A percentile compares a stretch with the other conserved stretches of the same genome.
Evolutionary conservation across 2,113 vertebrate species (phyloP).

Genomic region (Accipiter cooperii): DNA sequence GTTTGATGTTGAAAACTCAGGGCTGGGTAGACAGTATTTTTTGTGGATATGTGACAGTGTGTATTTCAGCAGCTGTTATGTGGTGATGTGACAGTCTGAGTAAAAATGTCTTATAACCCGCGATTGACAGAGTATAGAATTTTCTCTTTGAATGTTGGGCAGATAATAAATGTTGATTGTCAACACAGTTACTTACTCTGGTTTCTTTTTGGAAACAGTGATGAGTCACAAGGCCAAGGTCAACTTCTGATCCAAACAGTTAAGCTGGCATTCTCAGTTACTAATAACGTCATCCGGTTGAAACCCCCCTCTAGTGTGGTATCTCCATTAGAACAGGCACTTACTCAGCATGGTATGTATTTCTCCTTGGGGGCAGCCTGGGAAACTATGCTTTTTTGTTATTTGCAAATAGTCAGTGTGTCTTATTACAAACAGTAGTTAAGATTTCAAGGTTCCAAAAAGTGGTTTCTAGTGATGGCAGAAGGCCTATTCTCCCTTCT

Average conservation of each 20-base stretch:
- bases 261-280: conserved; percentile 93
- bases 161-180: not conserved
- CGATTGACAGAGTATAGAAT: not conserved
- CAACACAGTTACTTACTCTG: not conserved
- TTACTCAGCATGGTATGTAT: conserved; percentile 89
- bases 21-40: not conserved
- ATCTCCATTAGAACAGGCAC: conserved; percentile 90
- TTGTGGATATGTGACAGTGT: not conserved
- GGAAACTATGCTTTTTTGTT: not conserved
- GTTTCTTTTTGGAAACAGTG: conserved; percentile 70
- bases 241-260: conserved; percentile 95
- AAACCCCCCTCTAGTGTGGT: conserved; percentile 86
- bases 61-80: not conserved
- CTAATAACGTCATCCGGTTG: conserved; percentile 94
- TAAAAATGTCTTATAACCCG: not conserved
- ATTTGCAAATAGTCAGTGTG: not conserved
- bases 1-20: not conserved
- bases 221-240: conserved; percentile 89
- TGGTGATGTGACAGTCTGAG: not conserved
- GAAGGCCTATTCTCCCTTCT: not conserved
- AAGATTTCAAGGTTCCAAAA: not conserved
- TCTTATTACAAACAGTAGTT: not conserved
- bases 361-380: not conserved
- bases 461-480: not conserved
- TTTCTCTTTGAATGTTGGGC: not conserved